These are phyloP conservation scores for Zaprionus kolodkinae DNA, from an alignment of 1,140 invertebrate species.

Conservation along the genomic window DNA sequence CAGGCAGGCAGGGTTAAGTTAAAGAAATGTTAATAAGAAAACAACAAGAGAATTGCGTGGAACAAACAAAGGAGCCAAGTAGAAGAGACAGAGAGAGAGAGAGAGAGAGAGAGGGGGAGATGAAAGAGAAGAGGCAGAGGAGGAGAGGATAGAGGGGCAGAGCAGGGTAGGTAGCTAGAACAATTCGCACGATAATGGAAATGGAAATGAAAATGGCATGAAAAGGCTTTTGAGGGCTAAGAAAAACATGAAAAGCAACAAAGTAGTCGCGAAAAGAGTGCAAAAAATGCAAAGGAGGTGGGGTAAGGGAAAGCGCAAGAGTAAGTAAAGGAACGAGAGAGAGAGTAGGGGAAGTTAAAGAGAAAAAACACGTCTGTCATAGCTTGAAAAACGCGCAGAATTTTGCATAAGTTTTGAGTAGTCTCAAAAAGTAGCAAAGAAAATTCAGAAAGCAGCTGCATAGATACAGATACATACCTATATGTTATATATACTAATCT, in stretches of 20 bases:
- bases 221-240: slow-evolving; percentile 62
- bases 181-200: slow-evolving; percentile 75
- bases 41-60: slow-evolving; percentile 45
- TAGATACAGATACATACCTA: background rate
- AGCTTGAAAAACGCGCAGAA: background rate
- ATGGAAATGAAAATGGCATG: slow-evolving; percentile 66
- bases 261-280: slow-evolving; percentile 1
- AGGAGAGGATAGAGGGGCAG: background rate
- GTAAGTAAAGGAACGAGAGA: background rate
- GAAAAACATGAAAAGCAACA: slow-evolving; percentile 28
- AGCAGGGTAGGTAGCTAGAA: slow-evolving; percentile 16
- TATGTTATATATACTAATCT: background rate
- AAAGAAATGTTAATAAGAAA: slow-evolving; percentile 60
- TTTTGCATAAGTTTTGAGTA: background rate
- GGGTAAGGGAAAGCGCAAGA: background rate
- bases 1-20: slow-evolving; percentile 12
- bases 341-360: background rate
- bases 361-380: background rate
- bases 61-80: slow-evolving; percentile 13
- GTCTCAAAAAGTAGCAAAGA: background rate
- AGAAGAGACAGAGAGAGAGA: background rate
- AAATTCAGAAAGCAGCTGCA: background rate
- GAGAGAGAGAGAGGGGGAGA: too few species aligned
- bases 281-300: background rate
- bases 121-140: background rate